These are phyloP conservation scores for Drosophila peninsularis DNA, from an alignment of 2,888 invertebrate species.

Conservation along the genomic window DNA sequence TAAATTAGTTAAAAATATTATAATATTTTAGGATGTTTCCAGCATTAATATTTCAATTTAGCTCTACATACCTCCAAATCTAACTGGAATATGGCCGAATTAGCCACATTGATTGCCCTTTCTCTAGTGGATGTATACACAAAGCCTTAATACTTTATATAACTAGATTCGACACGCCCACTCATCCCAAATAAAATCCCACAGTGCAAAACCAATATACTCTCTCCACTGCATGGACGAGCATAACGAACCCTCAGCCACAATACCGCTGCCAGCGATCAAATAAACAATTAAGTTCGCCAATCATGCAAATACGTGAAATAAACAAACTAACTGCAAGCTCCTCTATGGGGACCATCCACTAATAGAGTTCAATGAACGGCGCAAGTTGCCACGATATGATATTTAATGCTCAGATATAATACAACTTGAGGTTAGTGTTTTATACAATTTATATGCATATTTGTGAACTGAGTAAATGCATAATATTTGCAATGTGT, in stretches of 20 bases:
- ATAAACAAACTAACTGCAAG: conserved; percentile 30
- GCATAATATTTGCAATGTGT: conserved; percentile 10
- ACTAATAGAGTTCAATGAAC: conserved; percentile 46
- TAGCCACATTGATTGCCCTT: background rate
- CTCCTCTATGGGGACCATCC: background rate
- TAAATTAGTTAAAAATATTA: no score
- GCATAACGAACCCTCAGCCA: conserved; percentile 15
- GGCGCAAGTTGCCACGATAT: background rate
- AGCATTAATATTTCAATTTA: no score
- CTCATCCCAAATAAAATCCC: background rate
- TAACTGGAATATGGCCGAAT: background rate
- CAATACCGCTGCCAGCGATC: conserved; percentile 12
- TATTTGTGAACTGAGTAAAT: conserved; percentile 25
- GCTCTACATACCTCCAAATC: no score
- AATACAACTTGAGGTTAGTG: conserved; percentile 55
- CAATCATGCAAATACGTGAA: conserved; percentile 20
- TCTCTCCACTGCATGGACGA: background rate
- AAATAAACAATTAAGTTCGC: conserved; percentile 41
- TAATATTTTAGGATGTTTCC: no score
- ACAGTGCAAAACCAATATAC: background rate
- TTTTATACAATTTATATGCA: conserved; percentile 4
- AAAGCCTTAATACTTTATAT: background rate
- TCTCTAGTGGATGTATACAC: background rate
- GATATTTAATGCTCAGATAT: conserved; percentile 3
- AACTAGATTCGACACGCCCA: background rate